Evolutionary conservation across 2,113 vertebrate species (phyloP).

Genomic region (Ceyx cyanopectus): DNA sequence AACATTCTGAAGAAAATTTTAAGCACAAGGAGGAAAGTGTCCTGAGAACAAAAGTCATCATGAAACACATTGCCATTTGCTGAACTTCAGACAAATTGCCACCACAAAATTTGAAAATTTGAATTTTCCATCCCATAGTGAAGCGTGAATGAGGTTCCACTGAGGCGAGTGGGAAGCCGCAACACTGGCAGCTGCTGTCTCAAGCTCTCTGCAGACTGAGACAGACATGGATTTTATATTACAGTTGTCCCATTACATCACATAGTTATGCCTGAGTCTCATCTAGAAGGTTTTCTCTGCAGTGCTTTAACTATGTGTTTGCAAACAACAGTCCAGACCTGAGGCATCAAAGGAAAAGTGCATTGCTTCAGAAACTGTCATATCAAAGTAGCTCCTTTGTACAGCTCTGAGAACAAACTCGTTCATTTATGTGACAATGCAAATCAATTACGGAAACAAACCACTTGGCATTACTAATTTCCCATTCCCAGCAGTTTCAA

Average conservation of each 20-base stretch:
- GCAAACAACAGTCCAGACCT: background rate
- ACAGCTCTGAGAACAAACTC: background rate
- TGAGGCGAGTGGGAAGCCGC: background rate
- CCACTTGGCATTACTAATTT: background rate
- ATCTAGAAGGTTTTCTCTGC: background rate
- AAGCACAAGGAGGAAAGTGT: background rate
- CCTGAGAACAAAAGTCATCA: background rate
- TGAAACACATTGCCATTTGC: background rate
- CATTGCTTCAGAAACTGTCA: background rate
- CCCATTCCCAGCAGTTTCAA: fast-evolving
- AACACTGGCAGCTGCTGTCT: background rate
- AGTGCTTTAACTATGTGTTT: background rate
- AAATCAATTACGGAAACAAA: background rate
- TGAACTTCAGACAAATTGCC: background rate
- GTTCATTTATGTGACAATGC: background rate
- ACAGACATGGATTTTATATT: background rate
- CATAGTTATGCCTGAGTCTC: background rate
- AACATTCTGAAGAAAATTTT: background rate
- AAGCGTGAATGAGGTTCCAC: background rate
- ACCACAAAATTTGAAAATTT: no score
- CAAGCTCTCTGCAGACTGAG: background rate
- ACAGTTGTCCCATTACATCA: fast-evolving
- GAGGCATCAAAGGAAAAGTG: background rate
- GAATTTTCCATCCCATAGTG: no score
- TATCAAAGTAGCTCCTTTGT: background rate